Conservation (phyloP, 2,113 vertebrate genomes). For the Eidolon helvum region DNA sequence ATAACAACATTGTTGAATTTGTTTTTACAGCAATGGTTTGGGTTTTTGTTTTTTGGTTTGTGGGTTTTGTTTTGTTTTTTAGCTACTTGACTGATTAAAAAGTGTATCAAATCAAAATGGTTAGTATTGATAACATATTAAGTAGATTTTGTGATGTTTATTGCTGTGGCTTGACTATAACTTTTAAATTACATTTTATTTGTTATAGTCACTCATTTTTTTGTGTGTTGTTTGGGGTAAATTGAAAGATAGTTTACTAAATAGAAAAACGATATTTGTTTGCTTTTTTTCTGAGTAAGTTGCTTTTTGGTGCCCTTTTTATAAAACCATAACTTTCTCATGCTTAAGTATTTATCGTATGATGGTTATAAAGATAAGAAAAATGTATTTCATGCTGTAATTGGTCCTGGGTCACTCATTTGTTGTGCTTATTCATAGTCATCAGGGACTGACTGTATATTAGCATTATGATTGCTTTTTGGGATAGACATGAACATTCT, state of each 20-base stretch:
- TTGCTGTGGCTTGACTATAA: background rate
- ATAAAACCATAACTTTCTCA: background rate
- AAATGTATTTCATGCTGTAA: constrained; percentile 21
- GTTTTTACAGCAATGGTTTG: background rate
- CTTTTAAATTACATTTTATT: constrained; percentile 42
- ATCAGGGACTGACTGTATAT: background rate
- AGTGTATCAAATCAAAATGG: constrained; percentile 54
- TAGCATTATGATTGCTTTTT: constrained; percentile 8
- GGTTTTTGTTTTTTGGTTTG: too few relatives aligned
- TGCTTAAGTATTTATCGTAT: constrained; percentile 14
- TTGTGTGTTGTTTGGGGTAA: constrained; percentile 39
- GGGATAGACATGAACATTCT: background rate
- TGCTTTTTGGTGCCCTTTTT: background rate
- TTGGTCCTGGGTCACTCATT: background rate
- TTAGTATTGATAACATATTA: constrained; percentile 49
- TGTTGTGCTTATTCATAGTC: constrained; percentile 39
- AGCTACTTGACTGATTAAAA: background rate
- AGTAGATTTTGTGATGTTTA: constrained; percentile 56
- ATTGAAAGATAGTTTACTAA: constrained; percentile 17
- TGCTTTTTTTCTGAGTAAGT: background rate
- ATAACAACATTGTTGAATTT: constrained; percentile 35
- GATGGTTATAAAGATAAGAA: constrained; percentile 27
- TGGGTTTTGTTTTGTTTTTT: background rate
- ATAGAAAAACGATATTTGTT: background rate
- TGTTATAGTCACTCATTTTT: background rate